Evolutionary conservation across 2,113 vertebrate species (phyloP).

Genomic region (Numida meleagris): DNA sequence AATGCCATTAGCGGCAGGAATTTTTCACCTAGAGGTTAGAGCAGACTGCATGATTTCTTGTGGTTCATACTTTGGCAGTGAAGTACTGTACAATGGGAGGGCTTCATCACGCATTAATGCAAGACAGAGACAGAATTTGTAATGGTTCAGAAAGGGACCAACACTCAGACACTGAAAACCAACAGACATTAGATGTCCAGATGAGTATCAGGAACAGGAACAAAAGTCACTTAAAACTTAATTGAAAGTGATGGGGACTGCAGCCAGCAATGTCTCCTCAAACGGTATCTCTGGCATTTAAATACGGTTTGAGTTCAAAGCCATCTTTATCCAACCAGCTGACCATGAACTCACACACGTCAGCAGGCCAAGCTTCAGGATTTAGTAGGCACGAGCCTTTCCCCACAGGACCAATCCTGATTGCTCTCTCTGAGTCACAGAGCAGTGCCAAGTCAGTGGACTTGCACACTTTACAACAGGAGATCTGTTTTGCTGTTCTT

Average conservation of each 20-base stretch:
- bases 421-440: neutral
- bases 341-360: neutral
- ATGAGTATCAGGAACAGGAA: neutral
- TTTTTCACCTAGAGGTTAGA: neutral
- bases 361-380: fast-evolving
- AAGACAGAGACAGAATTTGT: neutral
- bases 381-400: neutral
- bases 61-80: neutral
- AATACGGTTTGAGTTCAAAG: neutral
- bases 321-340: neutral
- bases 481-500: neutral
- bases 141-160: neutral
- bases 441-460: neutral
- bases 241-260: neutral
- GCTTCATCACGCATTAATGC: neutral
- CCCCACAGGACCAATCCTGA: neutral
- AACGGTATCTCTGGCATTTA: neutral
- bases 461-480: neutral
- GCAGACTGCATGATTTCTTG: neutral
- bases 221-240: neutral
- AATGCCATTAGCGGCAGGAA: neutral
- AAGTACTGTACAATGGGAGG: neutral
- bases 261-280: neutral
- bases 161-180: neutral
- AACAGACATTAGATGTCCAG: neutral